Conservation (phyloP, 1,140 invertebrate genomes). For the Pseudomyrmex dendroicus region DNA sequence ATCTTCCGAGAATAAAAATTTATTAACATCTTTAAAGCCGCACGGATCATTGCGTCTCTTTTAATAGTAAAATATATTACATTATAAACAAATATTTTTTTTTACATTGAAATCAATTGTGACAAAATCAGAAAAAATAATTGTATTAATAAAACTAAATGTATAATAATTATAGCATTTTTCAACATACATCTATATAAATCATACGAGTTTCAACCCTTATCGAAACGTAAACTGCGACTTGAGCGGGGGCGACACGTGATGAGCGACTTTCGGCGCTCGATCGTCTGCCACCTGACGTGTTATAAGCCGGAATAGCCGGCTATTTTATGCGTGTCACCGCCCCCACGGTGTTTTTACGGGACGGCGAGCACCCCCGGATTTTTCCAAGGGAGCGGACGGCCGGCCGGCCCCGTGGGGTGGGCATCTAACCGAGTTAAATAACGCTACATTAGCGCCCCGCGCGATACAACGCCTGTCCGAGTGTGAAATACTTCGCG, state of each 20-base stretch:
- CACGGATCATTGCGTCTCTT: slow-evolving; percentile 15
- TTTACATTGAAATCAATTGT: background rate
- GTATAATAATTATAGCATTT: background rate
- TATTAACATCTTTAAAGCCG: slow-evolving; percentile 39
- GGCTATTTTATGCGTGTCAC: slow-evolving; percentile 82
- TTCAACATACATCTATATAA: no score
- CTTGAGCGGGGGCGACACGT: background rate
- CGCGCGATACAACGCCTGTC: slow-evolving; percentile 79
- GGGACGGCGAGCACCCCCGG: slow-evolving; percentile 82
- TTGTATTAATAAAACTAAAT: background rate
- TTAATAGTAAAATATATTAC: background rate
- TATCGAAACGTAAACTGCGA: background rate
- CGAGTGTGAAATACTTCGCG: slow-evolving; percentile 85
- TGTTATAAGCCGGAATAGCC: slow-evolving; percentile 70
- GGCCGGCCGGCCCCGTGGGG: slow-evolving; percentile 46
- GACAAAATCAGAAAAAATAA: background rate
- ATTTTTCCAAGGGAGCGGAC: slow-evolving; percentile 66
- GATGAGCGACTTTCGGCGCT: slow-evolving; percentile 31
- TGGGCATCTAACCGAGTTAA: slow-evolving; percentile 83
- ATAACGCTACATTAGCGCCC: slow-evolving; percentile 84
- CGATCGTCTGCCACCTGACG: slow-evolving; percentile 61
- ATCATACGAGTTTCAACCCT: background rate
- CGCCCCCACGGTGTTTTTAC: slow-evolving; percentile 84
- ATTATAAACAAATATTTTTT: background rate
- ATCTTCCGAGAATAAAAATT: slow-evolving; percentile 64